Conservation (phyloP, 2,113 vertebrate genomes). For the Leptocoma aspasia region DNA sequence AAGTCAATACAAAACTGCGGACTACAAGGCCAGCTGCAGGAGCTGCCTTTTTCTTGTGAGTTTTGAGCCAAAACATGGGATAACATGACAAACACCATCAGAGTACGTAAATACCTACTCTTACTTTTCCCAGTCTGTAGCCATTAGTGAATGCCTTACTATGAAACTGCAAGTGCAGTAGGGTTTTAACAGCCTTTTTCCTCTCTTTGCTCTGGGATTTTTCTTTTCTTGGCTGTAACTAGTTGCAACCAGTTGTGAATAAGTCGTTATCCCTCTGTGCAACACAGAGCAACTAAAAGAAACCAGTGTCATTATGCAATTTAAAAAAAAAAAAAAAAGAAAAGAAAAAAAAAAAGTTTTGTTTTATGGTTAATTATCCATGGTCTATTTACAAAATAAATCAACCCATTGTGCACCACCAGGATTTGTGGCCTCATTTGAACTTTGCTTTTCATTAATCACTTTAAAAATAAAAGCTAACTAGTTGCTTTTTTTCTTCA, state of each 20-base stretch:
- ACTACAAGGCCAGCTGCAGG: not conserved
- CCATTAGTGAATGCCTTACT: not conserved
- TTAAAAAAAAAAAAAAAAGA: not conserved
- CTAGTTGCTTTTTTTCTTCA: not conserved
- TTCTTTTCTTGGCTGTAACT: slow-evolving; percentile 54
- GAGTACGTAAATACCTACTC: not conserved
- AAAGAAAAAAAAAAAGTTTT: slow-evolving; percentile 25
- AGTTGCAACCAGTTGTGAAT: slow-evolving; percentile 63
- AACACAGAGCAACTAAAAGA: slow-evolving; percentile 62
- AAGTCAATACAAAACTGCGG: not conserved
- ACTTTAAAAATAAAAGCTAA: slow-evolving; percentile 71
- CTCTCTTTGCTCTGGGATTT: slow-evolving; percentile 24
- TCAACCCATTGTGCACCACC: slow-evolving; percentile 71
- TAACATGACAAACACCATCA: not conserved
- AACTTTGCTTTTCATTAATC: slow-evolving; percentile 74
- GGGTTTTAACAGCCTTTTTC: not conserved
- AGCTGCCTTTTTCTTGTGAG: not conserved
- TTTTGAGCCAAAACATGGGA: not conserved
- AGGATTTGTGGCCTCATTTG: slow-evolving; percentile 71
- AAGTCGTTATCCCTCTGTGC: slow-evolving; percentile 62
- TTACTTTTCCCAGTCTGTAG: not conserved
- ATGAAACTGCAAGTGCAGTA: slow-evolving; percentile 28
- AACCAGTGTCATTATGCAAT: slow-evolving; percentile 60
- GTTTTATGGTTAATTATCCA: slow-evolving; percentile 76
- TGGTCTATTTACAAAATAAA: slow-evolving; percentile 75